These are phyloP conservation scores for Halocynthia roretzi DNA, from an alignment of 23 tunicate species.

Conservation along the genomic window DNA sequence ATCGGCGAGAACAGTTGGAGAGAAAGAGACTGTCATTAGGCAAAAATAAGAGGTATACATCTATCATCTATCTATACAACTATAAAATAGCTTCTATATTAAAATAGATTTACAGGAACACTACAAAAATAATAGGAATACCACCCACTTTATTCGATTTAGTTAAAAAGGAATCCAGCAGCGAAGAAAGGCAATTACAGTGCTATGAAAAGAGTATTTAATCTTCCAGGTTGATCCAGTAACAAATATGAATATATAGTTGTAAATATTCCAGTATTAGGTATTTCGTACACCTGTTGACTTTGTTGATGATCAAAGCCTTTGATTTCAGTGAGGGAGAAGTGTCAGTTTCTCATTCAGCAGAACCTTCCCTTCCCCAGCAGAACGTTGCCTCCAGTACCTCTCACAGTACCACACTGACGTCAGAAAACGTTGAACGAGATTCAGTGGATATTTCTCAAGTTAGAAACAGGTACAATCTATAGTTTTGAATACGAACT, in stretches of 20 bases:
- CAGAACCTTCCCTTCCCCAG: background rate
- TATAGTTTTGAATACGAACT: no score
- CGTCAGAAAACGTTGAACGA: constrained; percentile 33
- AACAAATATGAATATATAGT: no score
- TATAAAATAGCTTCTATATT: background rate
- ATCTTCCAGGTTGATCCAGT: no score
- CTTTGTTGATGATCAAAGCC: background rate
- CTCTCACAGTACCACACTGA: background rate
- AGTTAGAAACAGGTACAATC: constrained; percentile 34
- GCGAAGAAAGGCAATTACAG: no score
- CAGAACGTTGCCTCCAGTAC: background rate
- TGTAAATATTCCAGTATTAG: background rate
- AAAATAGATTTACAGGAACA: background rate
- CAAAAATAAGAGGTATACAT: constrained; percentile 29
- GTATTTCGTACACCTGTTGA: background rate
- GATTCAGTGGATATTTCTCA: constrained; percentile 47
- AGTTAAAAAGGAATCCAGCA: no score
- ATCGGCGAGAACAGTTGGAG: constrained; percentile 36
- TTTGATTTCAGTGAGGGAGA: constrained; percentile 2
- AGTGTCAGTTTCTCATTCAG: background rate
- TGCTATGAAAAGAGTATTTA: no score
- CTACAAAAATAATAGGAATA: no score
- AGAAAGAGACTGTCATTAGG: constrained; percentile 38
- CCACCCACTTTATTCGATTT: no score
- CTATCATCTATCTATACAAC: no score